Evolutionary conservation across 2,113 vertebrate species (phyloP), one percentile per base, ranked within the genome.

Genomic region (Sitta europaea): DNA sequence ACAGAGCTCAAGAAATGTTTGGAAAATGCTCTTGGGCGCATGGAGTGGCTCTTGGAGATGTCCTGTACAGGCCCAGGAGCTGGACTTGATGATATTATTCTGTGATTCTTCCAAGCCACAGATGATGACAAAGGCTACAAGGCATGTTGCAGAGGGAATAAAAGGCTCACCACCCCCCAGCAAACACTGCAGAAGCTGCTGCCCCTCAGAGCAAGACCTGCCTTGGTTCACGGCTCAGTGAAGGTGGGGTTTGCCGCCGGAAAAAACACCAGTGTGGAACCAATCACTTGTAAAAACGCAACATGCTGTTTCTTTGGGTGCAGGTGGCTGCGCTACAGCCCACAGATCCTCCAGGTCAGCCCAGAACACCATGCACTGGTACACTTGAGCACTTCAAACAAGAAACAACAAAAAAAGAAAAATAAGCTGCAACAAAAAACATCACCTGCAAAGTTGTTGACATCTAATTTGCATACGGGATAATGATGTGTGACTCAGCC

Each of bases 401-500:
- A 59, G 61, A 13, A 33, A 50, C 53, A 71, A 16, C 28, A 24
- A 54, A 43, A 43, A 33, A 43, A 45, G 50, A 40, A 51, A 77
- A 51, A 17, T 0, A 59, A 38, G 9, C 65, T 50, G 57, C 66
- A 75, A 87, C 70, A 94, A 93, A 54, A 94, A 93, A 54, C 85
- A 93, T 94, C 95, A 95, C 94, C 95, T 93, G 94, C 81, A 31
- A 88, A 55, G 47, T 58, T 93, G 92, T 76, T 88, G 77, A 50
- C 47, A 20, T 58, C 29, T 75, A 27, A 85, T 96, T 96, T 95
- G 76, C 95, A 86, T 85, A 82, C 0, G 14, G 65, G 63, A 47
- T 89, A 94, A 96, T 90, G 84, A 71, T 75, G 92, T 35, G 38
- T 95, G 95, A 95, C 90, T 97, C 93, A 95, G 58, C 63, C 54